Base-by-base conservation (phyloP, 1,140 invertebrate species). In the Idris sp. region DNA sequence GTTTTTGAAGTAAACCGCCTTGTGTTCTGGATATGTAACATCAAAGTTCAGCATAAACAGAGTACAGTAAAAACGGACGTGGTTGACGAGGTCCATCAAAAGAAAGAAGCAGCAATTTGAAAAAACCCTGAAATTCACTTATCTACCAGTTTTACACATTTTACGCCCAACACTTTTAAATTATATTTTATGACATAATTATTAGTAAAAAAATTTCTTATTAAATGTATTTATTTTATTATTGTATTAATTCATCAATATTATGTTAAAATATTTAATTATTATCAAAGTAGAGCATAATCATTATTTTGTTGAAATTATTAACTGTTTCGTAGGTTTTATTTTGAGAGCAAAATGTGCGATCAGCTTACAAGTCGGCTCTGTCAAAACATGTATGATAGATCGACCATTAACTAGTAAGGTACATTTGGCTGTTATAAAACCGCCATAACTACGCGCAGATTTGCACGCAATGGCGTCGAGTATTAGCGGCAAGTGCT, bases 341-440 rank as follows among this genome's bases (percentile, higher is more conserved):
- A 11, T 36, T 54, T 18, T 33, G 1, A 30, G 35, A 19, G 28
- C 28, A 28, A 15, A 40, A 31, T 13, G 10, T 9, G 43, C 65
- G 77, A 79, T 83, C 78, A 58, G 80, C 62, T 81, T 81, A 79
- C 81, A 76, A 80, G 79, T 80, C 71, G 78, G 71, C 53, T 75
- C 53, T 81, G 80, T 82, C 82, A 82, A 82, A 83, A 80, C 79
- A 76, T 59, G 44, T 46, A 78, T 83, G 81, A 83, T 83, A 68
- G 73, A 83, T 82, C 77, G 80, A 44, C 76, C 76, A 78, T 83
- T 76, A 80, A 75, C 65, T 75, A 77, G 78, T 73, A 40, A 48
- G 53, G 61, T 64, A 43, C 30, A 74, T 78, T 75, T 68, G 62
- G 62, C 46, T 62, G 53, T 74, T 80, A 74, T 79, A 78, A 79